Conservation (phyloP, 2,113 vertebrate species). For the Fulmarus glacialis region DNA sequence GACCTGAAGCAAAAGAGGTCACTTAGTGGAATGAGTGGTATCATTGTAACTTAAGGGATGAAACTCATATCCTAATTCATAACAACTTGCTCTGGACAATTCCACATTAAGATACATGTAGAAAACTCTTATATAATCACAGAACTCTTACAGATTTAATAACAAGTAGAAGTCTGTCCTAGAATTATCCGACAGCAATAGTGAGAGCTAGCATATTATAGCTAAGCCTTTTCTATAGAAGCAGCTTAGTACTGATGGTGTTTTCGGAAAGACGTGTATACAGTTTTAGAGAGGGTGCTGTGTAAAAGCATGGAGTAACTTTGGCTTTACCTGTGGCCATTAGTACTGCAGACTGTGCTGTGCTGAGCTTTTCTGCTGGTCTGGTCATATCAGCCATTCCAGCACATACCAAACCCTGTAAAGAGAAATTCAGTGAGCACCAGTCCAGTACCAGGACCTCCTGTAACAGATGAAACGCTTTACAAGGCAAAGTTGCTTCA, state of each 20-base stretch:
- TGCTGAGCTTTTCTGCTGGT: slow-evolving; percentile 94
- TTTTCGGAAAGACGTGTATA: not conserved
- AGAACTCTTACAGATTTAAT: not conserved
- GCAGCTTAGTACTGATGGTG: not conserved
- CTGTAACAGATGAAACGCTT: not conserved
- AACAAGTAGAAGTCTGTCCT: not conserved
- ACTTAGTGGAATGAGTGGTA: not conserved
- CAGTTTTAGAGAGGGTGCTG: not conserved
- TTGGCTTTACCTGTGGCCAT: slow-evolving; percentile 88
- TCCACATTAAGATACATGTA: not conserved
- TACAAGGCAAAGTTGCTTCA: not conserved
- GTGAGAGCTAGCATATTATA: not conserved
- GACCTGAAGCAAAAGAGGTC: not conserved
- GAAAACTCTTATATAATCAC: not conserved
- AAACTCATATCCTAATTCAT: not conserved
- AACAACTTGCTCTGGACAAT: not conserved
- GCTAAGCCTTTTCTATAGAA: not conserved
- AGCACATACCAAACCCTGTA: slow-evolving; percentile 89
- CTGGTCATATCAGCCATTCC: slow-evolving; percentile 95
- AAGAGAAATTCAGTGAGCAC: slow-evolving; percentile 6
- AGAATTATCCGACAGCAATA: not conserved
- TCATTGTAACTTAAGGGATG: not conserved
- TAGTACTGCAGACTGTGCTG: slow-evolving; percentile 90
- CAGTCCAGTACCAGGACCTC: not conserved
- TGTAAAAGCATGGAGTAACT: not conserved